Base-by-base conservation (phyloP, 2,888 invertebrate species). In the Xanthostigma xanthostigma region DNA sequence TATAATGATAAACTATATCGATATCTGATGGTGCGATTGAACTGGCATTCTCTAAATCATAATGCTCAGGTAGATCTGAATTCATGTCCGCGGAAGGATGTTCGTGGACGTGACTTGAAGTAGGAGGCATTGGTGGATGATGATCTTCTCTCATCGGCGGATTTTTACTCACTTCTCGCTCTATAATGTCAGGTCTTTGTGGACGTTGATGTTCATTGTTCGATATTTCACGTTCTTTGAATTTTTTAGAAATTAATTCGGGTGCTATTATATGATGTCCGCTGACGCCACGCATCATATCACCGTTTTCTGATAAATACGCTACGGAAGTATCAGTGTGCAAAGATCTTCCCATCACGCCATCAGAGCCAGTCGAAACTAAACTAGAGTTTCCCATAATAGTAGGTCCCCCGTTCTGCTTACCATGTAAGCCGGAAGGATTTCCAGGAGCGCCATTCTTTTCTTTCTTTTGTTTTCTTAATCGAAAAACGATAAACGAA, bases 1-100 rank as follows among this genome's bases (percentile, higher is more conserved):
- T 93, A 63, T 96, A 96, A 64, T 96, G 95, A 60, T 92, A 92
- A 10, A 93, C 91, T 53, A 96, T 90, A 62, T 96, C 95, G 55
- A 94, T 94, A 63, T 96, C 96, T 2, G 94, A 94, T 0, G 96
- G 95, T 1, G 96, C 96, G 56, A 96, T 95, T 0, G 93, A 94
- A 64, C 93, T 94, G 2, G 95, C 94, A 67, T 95, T 95, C 70
- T 96, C 96, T 52, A 96, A 72, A 64, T 96, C 95, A 62, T 96
- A 96, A 64, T 93, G 92, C 63, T 94, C 93, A 0, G 92, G 90
- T 52, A 82, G 74, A 61, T 88, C 87, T 9, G 81, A 81, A 60
- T 80, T 78, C 57, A 90, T 71, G 59, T 89, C 88, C 46, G 84
- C 79, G 41, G 74, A 75, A 33, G 80, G 80, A 58, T 85, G 85